Evolutionary conservation across 30 jellyfish, hydroid and myxozoan genomes (phyloP).

Genomic region (Nemopilema nomurai): DNA sequence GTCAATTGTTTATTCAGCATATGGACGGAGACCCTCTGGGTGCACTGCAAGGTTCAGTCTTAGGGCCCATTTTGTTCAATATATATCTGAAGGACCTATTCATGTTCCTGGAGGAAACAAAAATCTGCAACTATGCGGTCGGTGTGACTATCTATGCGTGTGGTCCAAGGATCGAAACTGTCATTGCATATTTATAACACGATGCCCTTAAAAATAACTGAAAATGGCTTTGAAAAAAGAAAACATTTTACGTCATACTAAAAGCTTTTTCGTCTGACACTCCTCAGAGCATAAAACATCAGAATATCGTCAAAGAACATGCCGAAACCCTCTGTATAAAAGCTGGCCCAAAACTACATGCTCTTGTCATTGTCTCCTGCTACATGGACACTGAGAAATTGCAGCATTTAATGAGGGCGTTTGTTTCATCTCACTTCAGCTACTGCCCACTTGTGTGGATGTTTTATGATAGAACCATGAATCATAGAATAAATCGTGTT

Average conservation of each 20-base stretch:
- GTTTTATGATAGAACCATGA: not conserved
- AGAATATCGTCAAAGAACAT: conserved; percentile 8
- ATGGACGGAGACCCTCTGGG: not conserved
- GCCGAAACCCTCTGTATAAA: conserved; percentile 14
- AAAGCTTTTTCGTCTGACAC: conserved; percentile 27
- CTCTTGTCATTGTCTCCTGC: not conserved
- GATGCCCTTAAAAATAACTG: too few relatives aligned
- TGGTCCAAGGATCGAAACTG: not conserved
- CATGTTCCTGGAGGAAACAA: not conserved
- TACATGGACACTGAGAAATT: conserved; percentile 20
- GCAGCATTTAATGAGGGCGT: conserved; percentile 28
- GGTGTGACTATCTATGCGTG: too few relatives aligned
- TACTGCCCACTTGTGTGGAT: not conserved
- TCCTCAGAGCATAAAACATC: conserved; percentile 31
- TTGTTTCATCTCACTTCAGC: conserved; percentile 22
- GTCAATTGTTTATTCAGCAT: conserved; percentile 18
- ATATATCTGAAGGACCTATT: conserved; percentile 5
- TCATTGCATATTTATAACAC: too few relatives aligned
- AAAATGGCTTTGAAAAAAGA: conserved; percentile 15
- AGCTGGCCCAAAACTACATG: conserved; percentile 38
- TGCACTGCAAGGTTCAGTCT: conserved; percentile 3
- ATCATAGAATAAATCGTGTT: too few relatives aligned
- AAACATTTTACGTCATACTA: conserved; percentile 13
- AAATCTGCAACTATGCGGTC: conserved; percentile 5
- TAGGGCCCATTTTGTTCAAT: not conserved